Conservation (phyloP, 2,888 invertebrate species). For the Chironomus riparius region DNA sequence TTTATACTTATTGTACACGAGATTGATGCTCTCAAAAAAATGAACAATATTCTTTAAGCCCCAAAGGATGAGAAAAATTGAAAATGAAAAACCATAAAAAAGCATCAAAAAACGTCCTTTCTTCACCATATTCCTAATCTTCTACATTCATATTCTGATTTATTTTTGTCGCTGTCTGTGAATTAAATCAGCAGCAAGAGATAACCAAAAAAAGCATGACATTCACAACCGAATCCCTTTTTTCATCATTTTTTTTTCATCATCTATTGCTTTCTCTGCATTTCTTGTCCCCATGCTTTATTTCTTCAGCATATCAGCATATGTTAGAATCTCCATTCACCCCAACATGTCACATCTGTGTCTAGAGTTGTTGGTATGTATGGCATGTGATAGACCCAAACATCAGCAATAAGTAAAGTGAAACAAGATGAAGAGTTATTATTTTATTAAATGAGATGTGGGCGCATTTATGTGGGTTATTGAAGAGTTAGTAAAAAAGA, state of each 20-base stretch:
- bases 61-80: not conserved
- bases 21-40: not conserved
- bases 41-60: not conserved
- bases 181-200: not conserved
- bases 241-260: not conserved
- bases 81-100: too few species aligned
- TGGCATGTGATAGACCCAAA: too few species aligned
- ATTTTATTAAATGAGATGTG: too few species aligned
- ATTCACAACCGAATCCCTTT: conserved; percentile 1
- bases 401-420: too few species aligned
- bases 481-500: too few species aligned
- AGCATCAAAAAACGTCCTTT: too few species aligned
- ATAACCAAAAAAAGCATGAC: conserved; percentile 14
- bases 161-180: not conserved
- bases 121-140: not conserved
- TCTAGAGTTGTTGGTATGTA: not conserved
- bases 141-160: not conserved
- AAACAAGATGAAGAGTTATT: too few species aligned
- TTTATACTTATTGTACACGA: not conserved
- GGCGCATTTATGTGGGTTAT: too few species aligned
- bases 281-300: not conserved
- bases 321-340: not conserved
- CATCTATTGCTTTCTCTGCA: not conserved
- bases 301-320: not conserved
- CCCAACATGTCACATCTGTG: not conserved